Conservation (phyloP, 1,140 invertebrate species). For the Sarcophaga peregrina region DNA sequence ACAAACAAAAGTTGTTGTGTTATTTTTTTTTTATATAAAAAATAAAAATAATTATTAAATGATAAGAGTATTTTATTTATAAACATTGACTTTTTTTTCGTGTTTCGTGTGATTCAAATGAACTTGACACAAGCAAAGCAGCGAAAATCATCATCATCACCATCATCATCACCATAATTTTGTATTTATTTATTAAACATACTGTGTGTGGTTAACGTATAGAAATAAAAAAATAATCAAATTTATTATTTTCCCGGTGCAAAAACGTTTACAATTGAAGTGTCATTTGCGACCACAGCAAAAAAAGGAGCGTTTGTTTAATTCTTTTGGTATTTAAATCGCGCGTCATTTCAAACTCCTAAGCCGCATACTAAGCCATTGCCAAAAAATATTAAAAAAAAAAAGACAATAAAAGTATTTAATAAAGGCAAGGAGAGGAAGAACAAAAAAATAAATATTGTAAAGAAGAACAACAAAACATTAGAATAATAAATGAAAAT, state of each 20-base stretch:
- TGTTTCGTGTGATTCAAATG: neutral
- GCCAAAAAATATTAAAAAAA: too few species aligned
- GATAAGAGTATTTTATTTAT: slow-evolving; percentile 1
- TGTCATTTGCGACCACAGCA: neutral
- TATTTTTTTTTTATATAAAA: neutral
- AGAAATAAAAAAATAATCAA: neutral
- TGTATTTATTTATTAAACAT: neutral
- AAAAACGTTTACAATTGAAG: neutral
- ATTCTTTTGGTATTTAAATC: neutral
- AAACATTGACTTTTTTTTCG: too few species aligned
- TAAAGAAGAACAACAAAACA: neutral
- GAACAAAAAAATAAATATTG: neutral
- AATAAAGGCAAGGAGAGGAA: too few species aligned
- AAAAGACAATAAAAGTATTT: too few species aligned
- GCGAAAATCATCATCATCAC: slow-evolving; percentile 6
- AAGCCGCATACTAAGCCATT: too few species aligned
- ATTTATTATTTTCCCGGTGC: neutral
- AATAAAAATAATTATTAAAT: neutral
- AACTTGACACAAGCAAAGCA: slow-evolving; percentile 7
- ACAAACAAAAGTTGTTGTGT: neutral
- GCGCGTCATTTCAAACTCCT: neutral
- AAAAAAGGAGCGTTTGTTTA: too few species aligned
- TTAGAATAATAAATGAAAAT: neutral
- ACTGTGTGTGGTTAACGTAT: neutral
- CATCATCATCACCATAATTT: neutral